phyloP scores from a whole-genome alignment of 2,113 vertebrate species.

The Psittacara wagleri region DNA sequence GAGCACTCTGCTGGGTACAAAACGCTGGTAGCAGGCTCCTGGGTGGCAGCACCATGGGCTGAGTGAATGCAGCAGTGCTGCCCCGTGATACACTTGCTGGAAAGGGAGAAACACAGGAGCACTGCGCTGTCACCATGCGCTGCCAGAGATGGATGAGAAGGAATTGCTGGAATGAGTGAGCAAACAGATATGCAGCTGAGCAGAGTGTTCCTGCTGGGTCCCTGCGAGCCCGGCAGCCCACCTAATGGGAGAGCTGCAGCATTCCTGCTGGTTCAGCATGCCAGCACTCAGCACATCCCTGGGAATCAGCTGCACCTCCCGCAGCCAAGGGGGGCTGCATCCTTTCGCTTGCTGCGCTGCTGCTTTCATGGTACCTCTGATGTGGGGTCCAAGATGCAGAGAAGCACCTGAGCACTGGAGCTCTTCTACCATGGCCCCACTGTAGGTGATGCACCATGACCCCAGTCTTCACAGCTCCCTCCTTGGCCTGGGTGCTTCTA shows the following conservation, averaged over 20 bases:
- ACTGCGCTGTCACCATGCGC: rapidly evolving
- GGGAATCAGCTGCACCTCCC: background rate
- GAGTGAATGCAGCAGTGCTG: background rate
- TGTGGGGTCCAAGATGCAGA: background rate
- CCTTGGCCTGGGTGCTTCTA: background rate
- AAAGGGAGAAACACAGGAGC: background rate
- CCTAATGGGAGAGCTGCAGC: rapidly evolving
- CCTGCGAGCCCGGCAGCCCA: background rate
- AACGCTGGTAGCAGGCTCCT: background rate
- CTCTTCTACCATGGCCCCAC: background rate
- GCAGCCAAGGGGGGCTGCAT: background rate
- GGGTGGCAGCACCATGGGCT: background rate
- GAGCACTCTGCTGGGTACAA: background rate
- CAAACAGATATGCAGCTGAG: background rate
- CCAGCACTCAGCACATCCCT: background rate
- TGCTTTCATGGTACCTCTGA: background rate
- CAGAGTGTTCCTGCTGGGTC: background rate
- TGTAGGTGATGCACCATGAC: rapidly evolving
- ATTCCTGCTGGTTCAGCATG: background rate
- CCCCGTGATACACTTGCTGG: background rate
- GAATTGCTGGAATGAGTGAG: background rate
- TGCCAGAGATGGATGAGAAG: background rate
- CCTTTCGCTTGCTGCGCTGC: background rate
- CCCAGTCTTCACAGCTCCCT: rapidly evolving
- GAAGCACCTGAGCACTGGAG: background rate